Conservation (phyloP, 2,797 vertebrate species). For the Hippopotamyrus pictus region DNA sequence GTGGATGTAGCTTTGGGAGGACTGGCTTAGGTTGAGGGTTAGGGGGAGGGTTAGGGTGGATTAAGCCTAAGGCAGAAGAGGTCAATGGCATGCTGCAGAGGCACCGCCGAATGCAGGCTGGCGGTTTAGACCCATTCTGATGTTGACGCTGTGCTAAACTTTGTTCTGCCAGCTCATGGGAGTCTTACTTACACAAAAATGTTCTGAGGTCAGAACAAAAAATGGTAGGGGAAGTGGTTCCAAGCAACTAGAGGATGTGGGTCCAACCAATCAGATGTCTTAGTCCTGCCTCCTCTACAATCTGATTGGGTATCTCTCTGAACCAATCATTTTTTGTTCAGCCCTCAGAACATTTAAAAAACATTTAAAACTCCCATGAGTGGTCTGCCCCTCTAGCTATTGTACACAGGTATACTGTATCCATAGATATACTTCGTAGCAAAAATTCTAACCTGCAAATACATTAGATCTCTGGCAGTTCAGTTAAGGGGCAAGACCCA, state of each 20-base stretch:
- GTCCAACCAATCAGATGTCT: background rate
- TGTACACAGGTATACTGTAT: background rate
- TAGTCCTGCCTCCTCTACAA: background rate
- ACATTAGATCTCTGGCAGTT: slow-evolving; percentile 42
- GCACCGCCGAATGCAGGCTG: slow-evolving; percentile 36
- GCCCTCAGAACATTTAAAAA: background rate
- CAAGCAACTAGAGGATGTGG: background rate
- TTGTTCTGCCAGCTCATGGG: background rate
- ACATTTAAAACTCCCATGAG: background rate
- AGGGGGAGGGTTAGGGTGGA: slow-evolving; percentile 21
- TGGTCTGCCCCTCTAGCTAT: background rate
- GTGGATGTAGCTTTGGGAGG: background rate
- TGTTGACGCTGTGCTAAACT: background rate
- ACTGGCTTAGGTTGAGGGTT: slow-evolving; percentile 18
- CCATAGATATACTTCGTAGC: slow-evolving; percentile 20
- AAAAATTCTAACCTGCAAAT: slow-evolving; percentile 36
- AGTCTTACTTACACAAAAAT: background rate
- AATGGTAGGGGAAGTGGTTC: background rate
- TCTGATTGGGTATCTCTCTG: background rate
- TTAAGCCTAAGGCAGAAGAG: slow-evolving; percentile 33
- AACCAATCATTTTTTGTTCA: background rate
- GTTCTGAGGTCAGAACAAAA: background rate
- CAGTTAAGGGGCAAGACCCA: slow-evolving; percentile 39
- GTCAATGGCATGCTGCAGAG: slow-evolving; percentile 26
- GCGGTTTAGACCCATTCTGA: background rate